Evolutionary conservation across 2,888 invertebrate genomes (phyloP), one percentile per base, ranked within the genome.

Genomic region (Acanthosepion lycidas): DNA sequence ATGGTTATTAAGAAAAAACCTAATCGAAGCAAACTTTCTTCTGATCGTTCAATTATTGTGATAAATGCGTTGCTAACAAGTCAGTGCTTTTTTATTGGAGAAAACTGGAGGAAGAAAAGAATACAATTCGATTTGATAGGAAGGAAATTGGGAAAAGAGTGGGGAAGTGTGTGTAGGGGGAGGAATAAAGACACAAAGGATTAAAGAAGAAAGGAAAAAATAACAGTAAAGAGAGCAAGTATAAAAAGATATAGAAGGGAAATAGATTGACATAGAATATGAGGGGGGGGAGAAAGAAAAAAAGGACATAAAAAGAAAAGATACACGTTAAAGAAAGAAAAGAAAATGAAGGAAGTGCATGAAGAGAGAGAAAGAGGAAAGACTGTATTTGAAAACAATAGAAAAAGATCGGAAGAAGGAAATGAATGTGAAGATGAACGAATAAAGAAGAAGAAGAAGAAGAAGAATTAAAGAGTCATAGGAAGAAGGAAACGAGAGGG

Each of bases 1-100:
- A 78, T 78, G 33, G n/a, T 78, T 78, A 78, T 78, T 78, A 78
- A 78, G 78, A 78, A 78, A 78, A 78, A 78, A 78, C 12, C 78
- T 78, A 78, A 78, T 78, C 78, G 78, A n/a, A 78, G 78, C 78
- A 78, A 78, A 78, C 23, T n/a, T 78, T n/a, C 78, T 78, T 78
- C 78, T 78, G 78, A 78, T 78, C 78, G 78, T 78, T 78, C 78
- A 78, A 78, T 78, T 78, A 78, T 78, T 78, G 78, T 78, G 78
- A 78, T 78, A 78, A 78, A 78, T 78, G 78, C 78, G 15, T 78
- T 78, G n/a, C n/a, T 78, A 78, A 78, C 78, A 78, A 78, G n/a
- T n/a, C 78, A n/a, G 78, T 12, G 78, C n/a, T n/a, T n/a, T 78
- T 78, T 78, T 78, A 33, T 78, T 78, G 78, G 0, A 15, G 5